Evolutionary conservation across 2,797 vertebrate genomes (phyloP).

Genomic region (Catharus ustulatus): DNA sequence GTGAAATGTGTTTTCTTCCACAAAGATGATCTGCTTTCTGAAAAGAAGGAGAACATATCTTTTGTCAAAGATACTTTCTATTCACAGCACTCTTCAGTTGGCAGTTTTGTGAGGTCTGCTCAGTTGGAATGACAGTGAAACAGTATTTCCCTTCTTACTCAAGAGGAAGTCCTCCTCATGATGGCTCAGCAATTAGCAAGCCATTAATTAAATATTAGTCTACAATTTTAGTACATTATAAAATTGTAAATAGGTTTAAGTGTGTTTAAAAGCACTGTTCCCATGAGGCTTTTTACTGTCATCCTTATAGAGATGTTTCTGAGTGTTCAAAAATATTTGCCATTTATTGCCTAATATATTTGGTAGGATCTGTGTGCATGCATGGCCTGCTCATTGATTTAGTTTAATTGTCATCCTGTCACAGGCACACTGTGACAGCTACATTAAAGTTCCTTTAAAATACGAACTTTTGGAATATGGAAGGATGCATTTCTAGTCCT

Average conservation of each 20-base stretch:
- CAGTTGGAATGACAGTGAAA: neutral
- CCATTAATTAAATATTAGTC: constrained; percentile 5
- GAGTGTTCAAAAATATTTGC: constrained; percentile 3
- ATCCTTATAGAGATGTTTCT: neutral
- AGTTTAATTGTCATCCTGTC: constrained; percentile 22
- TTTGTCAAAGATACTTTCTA: neutral
- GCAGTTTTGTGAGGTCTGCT: neutral
- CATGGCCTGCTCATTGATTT: neutral
- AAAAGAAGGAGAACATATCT: neutral
- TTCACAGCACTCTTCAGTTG: neutral
- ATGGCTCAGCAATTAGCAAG: constrained; percentile 20
- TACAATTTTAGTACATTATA: constrained; percentile 1
- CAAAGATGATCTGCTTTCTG: neutral
- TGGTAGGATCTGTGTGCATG: neutral
- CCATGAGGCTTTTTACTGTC: neutral
- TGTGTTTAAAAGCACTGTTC: neutral
- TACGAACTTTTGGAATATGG: constrained; percentile 36
- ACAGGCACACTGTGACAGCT: neutral
- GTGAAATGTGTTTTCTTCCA: neutral
- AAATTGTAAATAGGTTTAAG: constrained; percentile 11
- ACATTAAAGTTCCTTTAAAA: constrained; percentile 32
- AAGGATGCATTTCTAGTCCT: constrained; percentile 35
- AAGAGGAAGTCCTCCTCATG: neutral
- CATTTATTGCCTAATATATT: neutral
- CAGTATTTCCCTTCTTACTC: neutral